Base-by-base conservation (phyloP, 1,140 invertebrate species). In the Bemisia tabaci region DNA sequence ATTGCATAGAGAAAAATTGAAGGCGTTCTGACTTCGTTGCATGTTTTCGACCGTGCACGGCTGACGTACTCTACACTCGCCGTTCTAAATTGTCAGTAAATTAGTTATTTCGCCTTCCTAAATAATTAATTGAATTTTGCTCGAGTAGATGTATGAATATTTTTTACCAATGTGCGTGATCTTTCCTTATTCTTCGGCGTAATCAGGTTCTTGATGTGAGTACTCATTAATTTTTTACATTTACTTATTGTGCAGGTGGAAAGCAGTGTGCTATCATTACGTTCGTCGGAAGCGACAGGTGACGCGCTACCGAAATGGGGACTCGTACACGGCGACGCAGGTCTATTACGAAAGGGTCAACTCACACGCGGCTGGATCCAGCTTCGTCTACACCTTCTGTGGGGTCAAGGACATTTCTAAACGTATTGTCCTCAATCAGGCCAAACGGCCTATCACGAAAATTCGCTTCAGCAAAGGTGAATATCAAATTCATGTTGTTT, bases 291-390 rank as follows among this genome's bases (percentile, higher is more conserved):
- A 90, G 72, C 78, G 89, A 48, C 85, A 87, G 74, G 84, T 87
- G 70, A 87, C 85, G 60, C 81, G 89, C 62, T 92, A 92, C 73
- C 80, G 89, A 62, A 91, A 92, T 77, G 90, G 89, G 5, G 88
- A 90, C 75, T 86, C 89, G 61, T 90, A 89, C 72, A 90, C 88
- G 1, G 87, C 86, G 12, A 90, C 88, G 59, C 82, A 91, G 82
- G 88, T 91, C 0, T 92, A 91, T 75, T 92, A 92, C 74, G 90
- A 94, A 73, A 76, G 90, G 66, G 87, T 92, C 21, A 92, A 92
- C 76, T 88, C 89, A 0, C 87, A 91, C 72, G 86, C 87, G 0
- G 84, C 88, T 0, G 88, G 87, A 1, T 85, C 87, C 5, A 85
- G 85, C 60, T 93, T 92, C 73, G 85, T 88, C 64, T 90, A 87